Conservation (phyloP, 2,113 vertebrate species). For the Dipodomys ordii region DNA sequence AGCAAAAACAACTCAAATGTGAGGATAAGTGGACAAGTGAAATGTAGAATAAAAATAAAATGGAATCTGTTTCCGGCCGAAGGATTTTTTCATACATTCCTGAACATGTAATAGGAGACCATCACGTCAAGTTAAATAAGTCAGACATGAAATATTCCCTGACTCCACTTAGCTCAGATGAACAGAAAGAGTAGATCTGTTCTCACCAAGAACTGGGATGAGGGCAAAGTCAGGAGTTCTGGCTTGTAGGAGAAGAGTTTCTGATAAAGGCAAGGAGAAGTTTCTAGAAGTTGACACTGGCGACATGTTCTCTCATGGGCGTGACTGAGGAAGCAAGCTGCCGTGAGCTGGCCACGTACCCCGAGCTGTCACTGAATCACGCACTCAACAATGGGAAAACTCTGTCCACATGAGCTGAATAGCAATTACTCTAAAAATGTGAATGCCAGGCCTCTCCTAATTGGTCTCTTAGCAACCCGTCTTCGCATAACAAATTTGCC, state of each 20-base stretch:
- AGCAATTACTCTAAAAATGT: not conserved
- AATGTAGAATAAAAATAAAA: not conserved
- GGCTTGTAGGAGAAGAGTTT: too few species aligned
- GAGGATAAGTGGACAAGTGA: not conserved
- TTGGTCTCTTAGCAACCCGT: not conserved
- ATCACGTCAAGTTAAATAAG: not conserved
- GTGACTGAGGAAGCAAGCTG: too few species aligned
- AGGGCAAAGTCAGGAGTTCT: too few species aligned
- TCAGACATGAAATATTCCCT: not conserved
- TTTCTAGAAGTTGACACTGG: too few species aligned
- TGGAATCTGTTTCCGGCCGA: not conserved
- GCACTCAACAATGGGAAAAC: not conserved
- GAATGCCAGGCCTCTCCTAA: not conserved
- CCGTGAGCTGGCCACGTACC: too few species aligned
- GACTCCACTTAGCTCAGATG: not conserved
- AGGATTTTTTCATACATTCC: not conserved
- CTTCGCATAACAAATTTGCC: not conserved
- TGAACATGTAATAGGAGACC: not conserved
- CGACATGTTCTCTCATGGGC: too few species aligned
- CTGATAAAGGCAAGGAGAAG: too few species aligned
- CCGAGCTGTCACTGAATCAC: not conserved
- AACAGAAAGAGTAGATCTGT: not conserved
- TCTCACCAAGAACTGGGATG: not conserved
- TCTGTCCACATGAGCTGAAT: too few species aligned
- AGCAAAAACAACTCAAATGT: not conserved